phyloP scores from a whole-genome alignment of 2,888 invertebrate species.

The Sphaerophoria rueppellii region DNA sequence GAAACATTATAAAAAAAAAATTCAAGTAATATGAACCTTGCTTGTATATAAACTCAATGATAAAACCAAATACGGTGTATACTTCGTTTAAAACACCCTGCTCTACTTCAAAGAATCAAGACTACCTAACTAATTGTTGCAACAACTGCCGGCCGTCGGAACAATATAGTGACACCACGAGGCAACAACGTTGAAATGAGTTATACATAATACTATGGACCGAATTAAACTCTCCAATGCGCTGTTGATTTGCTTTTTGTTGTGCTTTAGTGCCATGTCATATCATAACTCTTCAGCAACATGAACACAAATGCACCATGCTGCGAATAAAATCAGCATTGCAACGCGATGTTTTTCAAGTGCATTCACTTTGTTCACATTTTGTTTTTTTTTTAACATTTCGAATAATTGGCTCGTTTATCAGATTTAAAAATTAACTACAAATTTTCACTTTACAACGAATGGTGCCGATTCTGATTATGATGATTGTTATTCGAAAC shows the following conservation, averaged over 20 bases:
- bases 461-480: conserved; percentile 35
- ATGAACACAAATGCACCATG: conserved; percentile 53
- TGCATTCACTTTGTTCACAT: conserved; percentile 10
- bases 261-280: not conserved
- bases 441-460: conserved; percentile 30
- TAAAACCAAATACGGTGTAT: too few species aligned
- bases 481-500: conserved; percentile 37
- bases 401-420: conserved; percentile 66
- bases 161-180: not conserved
- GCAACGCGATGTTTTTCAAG: conserved; percentile 69
- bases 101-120: not conserved
- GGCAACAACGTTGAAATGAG: conserved; percentile 54
- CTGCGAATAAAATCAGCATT: conserved; percentile 61
- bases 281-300: conserved; percentile 3
- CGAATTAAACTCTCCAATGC: conserved; percentile 16
- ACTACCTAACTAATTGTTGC: conserved; percentile 9
- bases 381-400: conserved; percentile 42
- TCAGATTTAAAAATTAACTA: conserved; percentile 30
- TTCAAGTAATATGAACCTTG: too few species aligned
- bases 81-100: conserved; percentile 26
- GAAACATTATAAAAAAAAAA: too few species aligned
- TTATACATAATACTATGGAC: conserved; percentile 40
- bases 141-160: not conserved
- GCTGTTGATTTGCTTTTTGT: not conserved
- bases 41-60: too few species aligned